phyloP scores from a whole-genome alignment of 2,888 invertebrate species.

The Prenolepis imparis region DNA sequence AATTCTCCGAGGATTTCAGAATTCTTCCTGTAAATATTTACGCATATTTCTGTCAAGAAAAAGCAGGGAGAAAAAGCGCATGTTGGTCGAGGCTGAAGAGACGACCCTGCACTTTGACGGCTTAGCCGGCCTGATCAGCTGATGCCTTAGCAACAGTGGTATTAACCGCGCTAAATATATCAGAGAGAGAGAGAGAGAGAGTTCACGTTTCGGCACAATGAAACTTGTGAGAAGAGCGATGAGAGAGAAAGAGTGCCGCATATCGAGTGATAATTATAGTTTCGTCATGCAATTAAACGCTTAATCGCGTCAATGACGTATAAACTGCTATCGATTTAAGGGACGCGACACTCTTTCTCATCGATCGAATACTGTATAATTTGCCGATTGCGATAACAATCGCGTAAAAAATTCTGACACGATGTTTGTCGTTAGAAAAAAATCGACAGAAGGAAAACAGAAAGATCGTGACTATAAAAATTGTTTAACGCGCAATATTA shows the following conservation, averaged over 20 bases:
- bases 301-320: constrained; percentile 36
- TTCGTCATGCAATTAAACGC: constrained; percentile 42
- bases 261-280: constrained; percentile 23
- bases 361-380: background rate
- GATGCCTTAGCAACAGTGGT: constrained; percentile 85
- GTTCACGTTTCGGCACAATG: constrained; percentile 60
- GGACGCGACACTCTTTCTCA: background rate
- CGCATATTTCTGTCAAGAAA: too few relatives aligned
- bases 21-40: constrained; percentile 1
- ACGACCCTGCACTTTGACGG: constrained; percentile 67
- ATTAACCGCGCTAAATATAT: constrained; percentile 80
- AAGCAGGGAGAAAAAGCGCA: background rate
- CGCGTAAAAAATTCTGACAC: background rate
- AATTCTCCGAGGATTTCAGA: background rate
- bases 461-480: background rate
- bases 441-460: background rate
- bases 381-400: background rate
- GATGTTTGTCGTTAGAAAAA: background rate
- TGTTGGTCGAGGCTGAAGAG: constrained; percentile 27
- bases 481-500: background rate
- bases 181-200: constrained; percentile 19
- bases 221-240: constrained; percentile 26
- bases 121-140: constrained; percentile 81
- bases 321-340: constrained; percentile 11
- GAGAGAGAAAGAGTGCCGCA: background rate